Conservation (phyloP, 2,888 invertebrate genomes). For the Mayetiola destructor region DNA sequence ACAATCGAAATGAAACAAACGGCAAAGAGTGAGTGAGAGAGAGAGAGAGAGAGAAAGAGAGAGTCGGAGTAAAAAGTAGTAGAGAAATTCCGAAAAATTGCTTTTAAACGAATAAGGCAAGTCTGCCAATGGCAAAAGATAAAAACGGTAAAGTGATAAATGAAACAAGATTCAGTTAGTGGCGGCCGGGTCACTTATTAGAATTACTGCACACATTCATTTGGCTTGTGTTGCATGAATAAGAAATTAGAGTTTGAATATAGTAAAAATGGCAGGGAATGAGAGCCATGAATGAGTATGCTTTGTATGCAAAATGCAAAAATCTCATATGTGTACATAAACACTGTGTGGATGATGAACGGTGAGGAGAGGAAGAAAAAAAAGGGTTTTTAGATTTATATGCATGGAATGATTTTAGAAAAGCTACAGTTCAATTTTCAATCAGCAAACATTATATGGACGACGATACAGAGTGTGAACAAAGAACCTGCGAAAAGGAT, state of each 20-base stretch:
- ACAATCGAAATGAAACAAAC: no score
- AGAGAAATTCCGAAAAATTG: neutral
- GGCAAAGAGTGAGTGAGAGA: neutral
- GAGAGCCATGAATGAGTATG: no score
- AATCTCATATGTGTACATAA: neutral
- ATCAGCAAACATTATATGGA: no score
- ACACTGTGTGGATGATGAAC: neutral
- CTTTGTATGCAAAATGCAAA: neutral
- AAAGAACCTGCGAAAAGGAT: no score
- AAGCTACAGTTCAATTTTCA: neutral
- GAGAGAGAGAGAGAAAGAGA: neutral
- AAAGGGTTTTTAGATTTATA: no score
- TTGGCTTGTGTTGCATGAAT: conserved; percentile 7
- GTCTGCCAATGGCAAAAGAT: neutral
- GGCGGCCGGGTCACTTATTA: conserved; percentile 12
- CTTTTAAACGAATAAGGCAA: neutral
- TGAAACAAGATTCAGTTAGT: conserved; percentile 7
- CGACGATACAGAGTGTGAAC: no score
- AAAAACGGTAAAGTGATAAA: conserved; percentile 7
- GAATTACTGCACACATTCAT: conserved; percentile 12
- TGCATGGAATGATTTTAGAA: no score
- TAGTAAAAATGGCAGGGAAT: no score
- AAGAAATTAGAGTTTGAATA: conserved; percentile 2
- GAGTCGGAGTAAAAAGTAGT: neutral
- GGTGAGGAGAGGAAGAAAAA: neutral